These are phyloP conservation scores for Danaus plexippus DNA, from an alignment of 1,140 invertebrate species.

Conservation along the genomic window DNA sequence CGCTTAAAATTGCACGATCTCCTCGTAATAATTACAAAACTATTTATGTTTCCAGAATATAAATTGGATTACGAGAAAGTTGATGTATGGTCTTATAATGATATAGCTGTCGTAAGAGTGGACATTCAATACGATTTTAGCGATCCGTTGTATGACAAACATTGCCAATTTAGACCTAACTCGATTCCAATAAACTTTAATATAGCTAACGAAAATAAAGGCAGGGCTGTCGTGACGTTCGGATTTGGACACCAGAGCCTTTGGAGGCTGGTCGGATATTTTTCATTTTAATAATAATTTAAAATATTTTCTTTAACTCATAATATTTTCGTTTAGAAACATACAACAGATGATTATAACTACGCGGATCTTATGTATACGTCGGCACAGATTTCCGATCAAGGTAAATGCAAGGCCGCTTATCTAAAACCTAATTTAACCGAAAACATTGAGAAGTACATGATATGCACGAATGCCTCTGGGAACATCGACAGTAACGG, in stretches of 20 bases:
- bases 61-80: constrained; percentile 28
- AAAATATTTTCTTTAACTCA: neutral
- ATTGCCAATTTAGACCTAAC: constrained; percentile 27
- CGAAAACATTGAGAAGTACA: constrained; percentile 31
- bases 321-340: constrained; percentile 17
- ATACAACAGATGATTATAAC: constrained; percentile 23
- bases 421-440: constrained; percentile 17
- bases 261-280: constrained; percentile 24
- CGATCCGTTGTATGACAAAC: constrained; percentile 7
- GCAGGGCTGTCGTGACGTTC: constrained; percentile 26
- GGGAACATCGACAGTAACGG: constrained; percentile 25
- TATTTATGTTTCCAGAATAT: constrained; percentile 27
- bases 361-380: constrained; percentile 22
- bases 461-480: constrained; percentile 31
- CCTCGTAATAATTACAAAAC: neutral
- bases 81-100: constrained; percentile 33
- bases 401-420: constrained; percentile 27
- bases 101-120: constrained; percentile 38
- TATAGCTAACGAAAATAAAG: constrained; percentile 26
- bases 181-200: constrained; percentile 35
- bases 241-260: constrained; percentile 34
- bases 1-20: neutral
- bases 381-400: constrained; percentile 18
- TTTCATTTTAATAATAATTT: constrained; percentile 1
- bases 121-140: constrained; percentile 27